phyloP scores from a whole-genome alignment of 2,113 vertebrate genomes.

The Gopherus flavomarginatus region DNA sequence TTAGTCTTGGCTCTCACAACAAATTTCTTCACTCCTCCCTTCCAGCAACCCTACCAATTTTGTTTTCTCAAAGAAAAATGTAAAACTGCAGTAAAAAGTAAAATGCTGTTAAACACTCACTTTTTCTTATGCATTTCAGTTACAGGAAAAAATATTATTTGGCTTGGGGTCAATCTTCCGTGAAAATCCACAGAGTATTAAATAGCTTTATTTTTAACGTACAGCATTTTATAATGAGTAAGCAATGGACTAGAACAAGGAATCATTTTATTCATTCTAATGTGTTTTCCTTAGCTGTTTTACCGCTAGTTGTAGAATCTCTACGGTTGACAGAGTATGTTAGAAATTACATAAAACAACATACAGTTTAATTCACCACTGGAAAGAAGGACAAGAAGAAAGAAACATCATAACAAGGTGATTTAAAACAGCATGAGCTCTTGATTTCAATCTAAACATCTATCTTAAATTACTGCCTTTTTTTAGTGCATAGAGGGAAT shows the following conservation, averaged over 20 bases:
- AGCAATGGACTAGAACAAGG: conserved; percentile 51
- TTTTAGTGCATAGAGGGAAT: not conserved
- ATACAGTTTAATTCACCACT: conserved; percentile 44
- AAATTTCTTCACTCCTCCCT: not conserved
- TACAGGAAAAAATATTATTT: conserved; percentile 19
- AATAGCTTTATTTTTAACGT: not conserved
- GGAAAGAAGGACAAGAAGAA: conserved; percentile 36
- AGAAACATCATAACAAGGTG: conserved; percentile 50
- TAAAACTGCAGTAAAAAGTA: conserved; percentile 14
- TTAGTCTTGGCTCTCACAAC: not conserved
- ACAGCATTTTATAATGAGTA: conserved; percentile 28
- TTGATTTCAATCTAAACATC: conserved; percentile 55
- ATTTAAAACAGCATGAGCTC: conserved; percentile 58
- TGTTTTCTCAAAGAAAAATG: not conserved
- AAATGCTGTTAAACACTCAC: not conserved
- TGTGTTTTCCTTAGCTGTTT: not conserved
- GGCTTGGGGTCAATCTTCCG: conserved; percentile 9
- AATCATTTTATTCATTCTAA: conserved; percentile 21
- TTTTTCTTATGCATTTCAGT: not conserved
- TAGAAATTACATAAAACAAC: conserved; percentile 50
- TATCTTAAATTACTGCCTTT: conserved; percentile 21
- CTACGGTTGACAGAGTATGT: conserved; percentile 26
- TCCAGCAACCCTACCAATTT: not conserved
- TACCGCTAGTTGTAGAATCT: not conserved
- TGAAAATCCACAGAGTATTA: conserved; percentile 46